Base-by-base conservation (phyloP, 2,888 invertebrate species). In the Heliothis peltigera region DNA sequence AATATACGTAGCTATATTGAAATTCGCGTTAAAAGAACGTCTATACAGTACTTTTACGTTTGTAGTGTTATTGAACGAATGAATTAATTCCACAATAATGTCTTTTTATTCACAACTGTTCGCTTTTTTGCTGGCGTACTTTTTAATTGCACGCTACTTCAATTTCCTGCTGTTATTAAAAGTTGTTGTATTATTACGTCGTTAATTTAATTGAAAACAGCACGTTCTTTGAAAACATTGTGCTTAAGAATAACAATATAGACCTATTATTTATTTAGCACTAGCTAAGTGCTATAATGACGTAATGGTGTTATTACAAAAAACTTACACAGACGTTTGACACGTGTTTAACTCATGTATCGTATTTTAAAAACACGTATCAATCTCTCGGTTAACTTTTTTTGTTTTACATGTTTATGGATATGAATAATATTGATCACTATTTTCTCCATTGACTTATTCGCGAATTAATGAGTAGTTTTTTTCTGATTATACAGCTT, bases 1-100 rank as follows among this genome's bases (percentile, higher is more conserved):
- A 84, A 82, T 77, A 83, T 78, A 82, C 79, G 70, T 21, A 52
- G 51, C 52, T 68, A 67, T 75, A 77, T 81, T 76, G 74, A 75
- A 62, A 60, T 78, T 75, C 47, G 54, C 63, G 56, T 67, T 32
- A 57, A 64, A 56, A 71, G 15, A 55, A 69, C 22, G 28, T 48
- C 25, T 59, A 48, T 10, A 15, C 3, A 43, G n/a, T 42, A 42
- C 10, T 18, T 42, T 52, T 15, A 68, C 15, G 35, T 35, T 35
- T 35, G 2, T 42, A 19, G 25, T 28, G 44, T 42, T 2, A 53
- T 10, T 48, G 19, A 35, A 48, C 39, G 35, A n/a, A 12, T 47
- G 19, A 47, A 60, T 66, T 48, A 60, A 60, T 60, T 68, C 15
- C 19, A 52, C 8, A 18, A 42, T n/a, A 1, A 18, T 60, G 22